Conservation (phyloP, 2,888 invertebrate species). For the Hemaris fuciformis region DNA sequence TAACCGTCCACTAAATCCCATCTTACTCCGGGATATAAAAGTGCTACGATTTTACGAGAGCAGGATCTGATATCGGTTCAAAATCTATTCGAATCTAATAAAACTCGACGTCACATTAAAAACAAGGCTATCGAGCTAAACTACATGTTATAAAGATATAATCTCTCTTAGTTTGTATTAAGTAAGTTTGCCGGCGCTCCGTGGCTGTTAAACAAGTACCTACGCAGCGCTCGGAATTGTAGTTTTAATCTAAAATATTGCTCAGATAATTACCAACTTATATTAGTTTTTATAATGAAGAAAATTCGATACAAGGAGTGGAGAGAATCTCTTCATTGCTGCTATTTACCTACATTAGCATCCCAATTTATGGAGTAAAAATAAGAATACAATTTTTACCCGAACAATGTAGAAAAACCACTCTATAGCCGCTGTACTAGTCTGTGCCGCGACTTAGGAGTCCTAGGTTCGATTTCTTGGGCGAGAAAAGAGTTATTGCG, state of each 20-base stretch:
- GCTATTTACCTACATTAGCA: too few species aligned
- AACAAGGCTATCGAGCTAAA: neutral
- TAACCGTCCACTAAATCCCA: too few species aligned
- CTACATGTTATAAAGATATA: neutral
- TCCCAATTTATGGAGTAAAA: too few species aligned
- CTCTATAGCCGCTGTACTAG: too few species aligned
- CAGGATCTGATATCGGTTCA: too few species aligned
- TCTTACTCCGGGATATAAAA: too few species aligned
- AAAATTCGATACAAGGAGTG: neutral
- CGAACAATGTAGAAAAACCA: too few species aligned
- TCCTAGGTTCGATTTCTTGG: too few species aligned
- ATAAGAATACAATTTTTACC: too few species aligned
- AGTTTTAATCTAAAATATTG: neutral
- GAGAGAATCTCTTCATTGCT: neutral
- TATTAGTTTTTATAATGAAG: neutral
- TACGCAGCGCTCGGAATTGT: neutral
- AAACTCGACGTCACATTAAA: neutral
- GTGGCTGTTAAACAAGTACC: neutral
- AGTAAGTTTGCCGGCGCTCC: neutral
- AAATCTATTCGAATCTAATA: neutral
- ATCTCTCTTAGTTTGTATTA: neutral
- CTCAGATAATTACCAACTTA: constrained; percentile 1
- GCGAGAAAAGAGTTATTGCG: too few species aligned
- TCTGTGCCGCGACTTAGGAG: too few species aligned
- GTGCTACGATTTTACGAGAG: too few species aligned